A percentile compares a stretch with the other conserved stretches of the same genome.
These are phyloP conservation scores for Leptinotarsa lineolata DNA, from an alignment of 1,140 invertebrate genomes.

Conservation along the genomic window DNA sequence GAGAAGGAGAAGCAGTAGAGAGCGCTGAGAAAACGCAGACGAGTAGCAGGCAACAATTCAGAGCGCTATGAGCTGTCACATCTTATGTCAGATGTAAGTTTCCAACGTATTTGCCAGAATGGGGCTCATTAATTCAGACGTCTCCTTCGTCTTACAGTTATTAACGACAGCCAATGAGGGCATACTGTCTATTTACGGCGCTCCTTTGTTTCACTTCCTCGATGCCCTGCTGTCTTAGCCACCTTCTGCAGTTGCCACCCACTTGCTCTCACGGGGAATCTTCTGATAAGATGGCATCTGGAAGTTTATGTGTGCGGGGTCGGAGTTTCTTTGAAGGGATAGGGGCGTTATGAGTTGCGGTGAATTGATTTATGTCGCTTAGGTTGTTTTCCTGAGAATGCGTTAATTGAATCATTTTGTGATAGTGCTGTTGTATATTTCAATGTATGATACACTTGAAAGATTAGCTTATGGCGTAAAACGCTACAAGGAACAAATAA, in stretches of 20 bases:
- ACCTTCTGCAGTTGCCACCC: constrained; percentile 19
- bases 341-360: neutral
- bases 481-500: no score
- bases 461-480: no score
- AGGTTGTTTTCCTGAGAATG: no score
- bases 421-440: no score
- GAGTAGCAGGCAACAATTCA: constrained; percentile 12
- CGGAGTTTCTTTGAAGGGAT: neutral
- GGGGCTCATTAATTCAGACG: constrained; percentile 48
- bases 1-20: neutral
- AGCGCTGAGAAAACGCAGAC: constrained; percentile 12
- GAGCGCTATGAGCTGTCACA: constrained; percentile 37
- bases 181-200: constrained; percentile 47
- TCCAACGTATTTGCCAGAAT: constrained; percentile 24
- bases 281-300: neutral
- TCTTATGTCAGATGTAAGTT: constrained; percentile 32
- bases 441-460: no score
- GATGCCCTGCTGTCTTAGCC: constrained; percentile 25
- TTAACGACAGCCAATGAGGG: constrained; percentile 51
- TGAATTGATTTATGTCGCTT: neutral
- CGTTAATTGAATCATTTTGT: no score
- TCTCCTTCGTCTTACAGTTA: constrained; percentile 49
- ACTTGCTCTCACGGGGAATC: neutral
- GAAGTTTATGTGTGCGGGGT: neutral
- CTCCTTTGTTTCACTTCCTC: constrained; percentile 44